Percentiles rank a stretch among this genome's conserved stretches.
Conservation (phyloP, 2,797 vertebrate genomes). For the Halcyon badia region DNA sequence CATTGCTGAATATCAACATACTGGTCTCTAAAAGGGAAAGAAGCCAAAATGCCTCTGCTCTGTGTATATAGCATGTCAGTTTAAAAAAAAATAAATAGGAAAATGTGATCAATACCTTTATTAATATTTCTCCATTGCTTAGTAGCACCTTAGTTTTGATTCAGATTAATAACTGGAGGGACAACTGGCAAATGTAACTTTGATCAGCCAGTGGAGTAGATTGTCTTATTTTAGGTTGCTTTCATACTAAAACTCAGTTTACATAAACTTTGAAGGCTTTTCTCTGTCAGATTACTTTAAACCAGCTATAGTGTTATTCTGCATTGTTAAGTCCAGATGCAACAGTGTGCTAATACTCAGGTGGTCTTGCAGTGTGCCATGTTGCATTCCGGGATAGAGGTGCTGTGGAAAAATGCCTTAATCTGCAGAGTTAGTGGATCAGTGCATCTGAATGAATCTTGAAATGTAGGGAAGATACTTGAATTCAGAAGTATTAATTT, state of each 20-base stretch:
- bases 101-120: background rate
- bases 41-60: background rate
- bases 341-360: background rate
- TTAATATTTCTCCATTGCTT: background rate
- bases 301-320: background rate
- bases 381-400: background rate
- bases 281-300: background rate
- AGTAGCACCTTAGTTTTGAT: background rate
- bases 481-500: background rate
- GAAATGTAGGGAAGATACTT: background rate
- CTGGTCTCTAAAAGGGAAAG: background rate
- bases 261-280: background rate
- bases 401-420: background rate
- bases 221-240: background rate
- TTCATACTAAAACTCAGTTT: background rate
- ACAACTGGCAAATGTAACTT: background rate
- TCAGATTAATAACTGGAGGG: background rate
- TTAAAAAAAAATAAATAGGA: background rate
- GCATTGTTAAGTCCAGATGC: background rate
- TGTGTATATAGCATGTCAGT: background rate
- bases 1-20: background rate
- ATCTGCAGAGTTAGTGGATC: background rate
- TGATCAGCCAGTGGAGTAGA: background rate
- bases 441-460: background rate
- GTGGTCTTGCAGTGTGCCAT: background rate